Percentiles rank a stretch among this genome's conserved stretches.
phyloP scores from a whole-genome alignment of 2,113 vertebrate species.

The Dolichotis patagonum region DNA sequence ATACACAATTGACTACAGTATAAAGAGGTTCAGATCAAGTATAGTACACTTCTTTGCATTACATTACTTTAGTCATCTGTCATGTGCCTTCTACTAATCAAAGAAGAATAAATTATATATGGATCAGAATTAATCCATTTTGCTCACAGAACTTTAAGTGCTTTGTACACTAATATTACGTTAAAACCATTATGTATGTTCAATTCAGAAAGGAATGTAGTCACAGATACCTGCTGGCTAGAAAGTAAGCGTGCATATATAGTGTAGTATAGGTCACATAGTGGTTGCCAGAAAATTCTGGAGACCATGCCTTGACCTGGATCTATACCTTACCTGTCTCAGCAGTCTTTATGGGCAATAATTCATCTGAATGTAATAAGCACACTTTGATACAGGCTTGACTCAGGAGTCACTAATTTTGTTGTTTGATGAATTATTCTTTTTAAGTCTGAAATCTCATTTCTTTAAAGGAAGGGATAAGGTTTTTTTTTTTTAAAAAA shows the following conservation, averaged over 20 bases:
- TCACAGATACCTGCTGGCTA: not conserved
- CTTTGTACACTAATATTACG: not conserved
- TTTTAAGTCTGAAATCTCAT: not conserved
- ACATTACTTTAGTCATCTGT: not conserved
- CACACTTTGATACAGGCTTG: not conserved
- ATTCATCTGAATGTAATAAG: not conserved
- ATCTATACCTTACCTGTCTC: not conserved
- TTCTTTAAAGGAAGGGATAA: not conserved
- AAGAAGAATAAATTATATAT: not conserved
- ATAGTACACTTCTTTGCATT: not conserved
- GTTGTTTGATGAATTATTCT: not conserved
- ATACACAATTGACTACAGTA: not conserved
- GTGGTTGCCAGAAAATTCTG: not conserved
- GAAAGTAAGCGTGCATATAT: not conserved
- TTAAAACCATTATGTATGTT: not conserved
- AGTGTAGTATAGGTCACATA: not conserved
- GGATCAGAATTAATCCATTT: constrained; percentile 30
- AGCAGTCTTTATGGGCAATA: not conserved
- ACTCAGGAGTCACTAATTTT: not conserved
- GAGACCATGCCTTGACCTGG: not conserved
- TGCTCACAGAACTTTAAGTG: not conserved
- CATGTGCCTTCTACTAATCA: not conserved
- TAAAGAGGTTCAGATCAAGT: not conserved
- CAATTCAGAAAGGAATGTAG: not conserved
- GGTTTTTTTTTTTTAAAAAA: not conserved